These are phyloP conservation scores for Microtus montanus DNA, from an alignment of 2,113 vertebrate genomes.

Conservation along the genomic window DNA sequence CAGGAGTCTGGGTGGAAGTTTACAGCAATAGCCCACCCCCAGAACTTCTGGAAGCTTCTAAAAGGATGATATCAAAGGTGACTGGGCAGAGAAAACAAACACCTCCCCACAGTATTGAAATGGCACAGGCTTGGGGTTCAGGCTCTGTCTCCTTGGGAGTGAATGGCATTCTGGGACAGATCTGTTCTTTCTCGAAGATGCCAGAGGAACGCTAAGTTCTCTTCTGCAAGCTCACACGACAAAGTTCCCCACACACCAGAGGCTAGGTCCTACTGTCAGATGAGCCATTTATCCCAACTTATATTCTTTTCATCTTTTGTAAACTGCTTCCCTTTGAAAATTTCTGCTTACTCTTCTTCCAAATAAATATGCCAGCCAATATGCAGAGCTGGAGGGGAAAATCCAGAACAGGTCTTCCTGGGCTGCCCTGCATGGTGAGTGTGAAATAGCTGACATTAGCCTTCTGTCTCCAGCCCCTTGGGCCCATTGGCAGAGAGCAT, in stretches of 20 bases:
- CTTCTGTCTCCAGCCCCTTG: not conserved
- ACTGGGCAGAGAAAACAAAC: not conserved
- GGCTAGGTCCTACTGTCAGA: constrained; percentile 50
- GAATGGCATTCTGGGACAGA: not conserved
- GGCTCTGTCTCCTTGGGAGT: not conserved
- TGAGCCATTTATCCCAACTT: constrained; percentile 52
- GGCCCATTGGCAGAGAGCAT: not conserved
- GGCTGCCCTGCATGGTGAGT: constrained; percentile 56
- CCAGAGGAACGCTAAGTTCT: not conserved
- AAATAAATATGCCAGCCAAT: constrained; percentile 57
- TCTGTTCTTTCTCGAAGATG: not conserved
- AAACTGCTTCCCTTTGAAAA: constrained; percentile 73
- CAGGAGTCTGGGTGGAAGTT: not conserved
- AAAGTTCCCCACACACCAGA: not conserved
- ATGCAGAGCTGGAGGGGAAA: constrained; percentile 37
- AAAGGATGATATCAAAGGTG: not conserved
- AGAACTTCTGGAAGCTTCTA: not conserved
- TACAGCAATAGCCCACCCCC: rapidly evolving
- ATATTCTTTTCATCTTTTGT: constrained; percentile 65
- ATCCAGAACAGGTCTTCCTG: constrained; percentile 22
- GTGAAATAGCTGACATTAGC: not conserved
- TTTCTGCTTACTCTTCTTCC: constrained; percentile 68
- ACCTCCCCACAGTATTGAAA: not conserved
- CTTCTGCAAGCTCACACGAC: constrained; percentile 8
- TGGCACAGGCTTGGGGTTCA: not conserved